These are phyloP conservation scores for Oenanthe oenanthe DNA, from an alignment of 2,113 vertebrate genomes.

Conservation along the genomic window DNA sequence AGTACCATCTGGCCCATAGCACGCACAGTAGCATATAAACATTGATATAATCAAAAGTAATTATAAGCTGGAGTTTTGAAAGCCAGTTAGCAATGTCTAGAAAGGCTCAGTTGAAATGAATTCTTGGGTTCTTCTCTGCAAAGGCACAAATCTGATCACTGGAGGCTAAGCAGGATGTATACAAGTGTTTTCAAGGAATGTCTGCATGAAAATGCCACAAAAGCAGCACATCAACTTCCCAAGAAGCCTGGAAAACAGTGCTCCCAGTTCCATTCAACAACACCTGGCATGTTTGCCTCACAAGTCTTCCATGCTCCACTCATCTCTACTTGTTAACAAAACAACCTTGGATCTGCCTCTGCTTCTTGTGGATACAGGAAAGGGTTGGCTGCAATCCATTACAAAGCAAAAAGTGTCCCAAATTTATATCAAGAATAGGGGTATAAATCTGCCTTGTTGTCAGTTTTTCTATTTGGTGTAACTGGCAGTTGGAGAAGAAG, in stretches of 20 bases:
- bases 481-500: not conserved
- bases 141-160: not conserved
- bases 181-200: not conserved
- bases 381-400: not conserved
- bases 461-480: slow-evolving; percentile 20
- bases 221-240: not conserved
- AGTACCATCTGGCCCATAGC: slow-evolving; percentile 30
- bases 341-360: not conserved
- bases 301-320: not conserved
- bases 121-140: not conserved
- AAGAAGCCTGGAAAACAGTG: not conserved
- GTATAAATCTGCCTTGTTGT: slow-evolving; percentile 1
- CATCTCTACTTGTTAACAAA: not conserved
- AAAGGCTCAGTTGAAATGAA: not conserved
- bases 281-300: not conserved
- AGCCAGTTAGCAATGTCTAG: not conserved
- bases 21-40: not conserved
- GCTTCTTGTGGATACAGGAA: not conserved
- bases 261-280: not conserved
- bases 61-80: slow-evolving; percentile 10
- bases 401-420: not conserved
- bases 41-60: slow-evolving; percentile 19
- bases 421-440: not conserved
- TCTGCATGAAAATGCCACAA: not conserved
- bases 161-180: not conserved